Evolutionary conservation across 23 tunicate species (phyloP), one percentile per base, ranked within the genome.

Genomic region (Phallusia fumigata): DNA sequence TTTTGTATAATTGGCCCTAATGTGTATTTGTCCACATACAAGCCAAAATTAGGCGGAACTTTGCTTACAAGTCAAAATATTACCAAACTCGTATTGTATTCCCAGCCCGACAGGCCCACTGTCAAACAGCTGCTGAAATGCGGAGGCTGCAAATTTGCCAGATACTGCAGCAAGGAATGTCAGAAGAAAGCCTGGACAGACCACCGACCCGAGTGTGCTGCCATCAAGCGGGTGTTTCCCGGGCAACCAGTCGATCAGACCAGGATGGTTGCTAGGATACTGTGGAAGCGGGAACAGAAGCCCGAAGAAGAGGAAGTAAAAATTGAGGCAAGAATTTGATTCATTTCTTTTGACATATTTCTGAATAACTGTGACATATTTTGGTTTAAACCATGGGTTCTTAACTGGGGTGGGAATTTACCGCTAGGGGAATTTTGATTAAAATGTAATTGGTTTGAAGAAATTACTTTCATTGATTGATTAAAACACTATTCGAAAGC

Each of bases 131-230:
- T 96, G 65, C 77, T 84, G 52, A 87, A 84, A 65, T 96, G 99
- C 69, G 65, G 89, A 19, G 84, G 80, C 33, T 96, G 99, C 85
- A 96, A 96, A 32, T 96, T 82, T 77, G 99, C 99, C 13, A 84
- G 92, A 30, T 96, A 96, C 76, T 96, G 99, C 85, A 81, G 58
- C 87, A 87, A 86, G 36, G 97, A 91, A 31, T 96, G 99, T 64
- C 99, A 96, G 90, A 87, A 88, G 78, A 88, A 95, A 73, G 99
- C 97, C 35, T 96, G 99, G 99, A 65, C 34, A 45, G 92, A 82
- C 30, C 99, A 96, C 82, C 91, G 91, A 75, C 79, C 79, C 32
- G 99, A 96, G 35, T 96, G 99, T 47, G 79, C 85, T 0, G 99
- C 93, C 12, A 75, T 96, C 34, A 85, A 86, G 65, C 75, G 94